A percentile compares a stretch with the other conserved stretches of the same genome.
Conservation (phyloP, 1,140 invertebrate species). For the Aricia agestis region DNA sequence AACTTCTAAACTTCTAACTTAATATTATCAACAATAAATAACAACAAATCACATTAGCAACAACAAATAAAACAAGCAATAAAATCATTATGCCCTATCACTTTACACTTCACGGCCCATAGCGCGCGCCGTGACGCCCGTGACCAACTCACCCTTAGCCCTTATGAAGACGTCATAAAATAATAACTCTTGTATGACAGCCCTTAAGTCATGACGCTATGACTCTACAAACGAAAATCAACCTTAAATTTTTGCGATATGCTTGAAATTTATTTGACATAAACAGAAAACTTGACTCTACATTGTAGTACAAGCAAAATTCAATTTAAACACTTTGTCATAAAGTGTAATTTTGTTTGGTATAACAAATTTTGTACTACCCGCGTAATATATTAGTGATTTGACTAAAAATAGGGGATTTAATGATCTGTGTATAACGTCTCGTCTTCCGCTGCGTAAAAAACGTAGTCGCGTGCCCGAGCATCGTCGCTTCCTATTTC, state of each 20-base stretch:
- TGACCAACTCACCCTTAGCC: conserved; percentile 39
- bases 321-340: background rate
- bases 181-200: conserved; percentile 60
- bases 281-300: background rate
- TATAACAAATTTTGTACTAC: background rate
- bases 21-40: conserved; percentile 20
- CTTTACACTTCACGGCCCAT: conserved; percentile 39
- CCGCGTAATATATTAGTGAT: background rate
- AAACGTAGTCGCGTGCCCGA: conserved; percentile 46
- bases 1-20: background rate
- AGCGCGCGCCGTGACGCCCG: conserved; percentile 49
- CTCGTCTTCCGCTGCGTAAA: conserved; percentile 70
- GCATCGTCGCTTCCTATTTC: conserved; percentile 35
- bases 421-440: conserved; percentile 69
- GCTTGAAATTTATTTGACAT: background rate
- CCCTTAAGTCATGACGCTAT: conserved; percentile 33
- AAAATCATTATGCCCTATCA: conserved; percentile 38
- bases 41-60: conserved; percentile 29
- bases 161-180: conserved; percentile 66
- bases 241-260: background rate
- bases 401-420: conserved; percentile 33
- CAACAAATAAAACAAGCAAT: conserved; percentile 33
- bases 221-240: background rate
- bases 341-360: background rate
- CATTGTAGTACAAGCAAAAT: conserved; percentile 8